A percentile compares a stretch with the other conserved stretches of the same genome.
These are phyloP conservation scores for Peromyscus aztecus DNA, from an alignment of 2,797 vertebrate species.

Conservation along the genomic window DNA sequence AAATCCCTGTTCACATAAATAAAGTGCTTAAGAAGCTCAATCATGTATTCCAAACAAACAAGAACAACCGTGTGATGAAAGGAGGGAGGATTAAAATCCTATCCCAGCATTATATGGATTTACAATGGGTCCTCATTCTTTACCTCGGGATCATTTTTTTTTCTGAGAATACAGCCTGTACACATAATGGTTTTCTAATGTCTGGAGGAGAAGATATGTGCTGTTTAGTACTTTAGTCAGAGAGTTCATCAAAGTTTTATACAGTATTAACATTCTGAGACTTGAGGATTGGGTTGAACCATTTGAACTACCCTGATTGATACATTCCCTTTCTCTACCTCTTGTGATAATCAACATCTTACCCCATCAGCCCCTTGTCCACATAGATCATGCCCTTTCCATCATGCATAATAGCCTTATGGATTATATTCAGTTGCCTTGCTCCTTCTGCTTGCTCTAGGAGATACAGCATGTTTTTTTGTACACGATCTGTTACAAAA, in stretches of 20 bases:
- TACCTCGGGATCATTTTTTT: not conserved
- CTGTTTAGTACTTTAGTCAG: not conserved
- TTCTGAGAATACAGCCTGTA: not conserved
- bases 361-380: rapidly evolving
- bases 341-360: not conserved
- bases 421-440: not conserved
- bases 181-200: not conserved
- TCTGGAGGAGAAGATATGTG: not conserved
- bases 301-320: not conserved
- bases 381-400: not conserved
- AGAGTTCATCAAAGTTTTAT: not conserved
- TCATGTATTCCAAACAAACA: not conserved
- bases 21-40: not conserved
- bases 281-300: not conserved
- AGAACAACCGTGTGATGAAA: not conserved
- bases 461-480: not conserved
- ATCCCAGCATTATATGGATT: not conserved
- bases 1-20: not conserved
- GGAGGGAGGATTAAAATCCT: not conserved
- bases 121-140: not conserved
- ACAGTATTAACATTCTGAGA: not conserved
- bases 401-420: not conserved
- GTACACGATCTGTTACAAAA: not conserved
- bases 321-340: not conserved
- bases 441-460: not conserved